phyloP scores from a whole-genome alignment of 2,888 invertebrate genomes.

The Epicampocera succincta region DNA sequence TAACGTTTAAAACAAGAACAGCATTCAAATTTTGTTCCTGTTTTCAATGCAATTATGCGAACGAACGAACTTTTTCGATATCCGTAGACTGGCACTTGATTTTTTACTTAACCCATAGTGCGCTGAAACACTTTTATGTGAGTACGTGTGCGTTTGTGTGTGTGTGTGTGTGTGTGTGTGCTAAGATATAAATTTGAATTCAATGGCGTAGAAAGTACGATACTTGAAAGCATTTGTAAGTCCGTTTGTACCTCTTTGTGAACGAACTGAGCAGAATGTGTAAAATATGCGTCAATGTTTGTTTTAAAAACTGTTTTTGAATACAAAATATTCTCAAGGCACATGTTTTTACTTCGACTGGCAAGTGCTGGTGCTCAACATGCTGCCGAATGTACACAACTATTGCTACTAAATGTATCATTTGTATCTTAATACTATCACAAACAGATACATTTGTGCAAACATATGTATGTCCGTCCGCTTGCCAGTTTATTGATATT shows the following conservation, averaged over 20 bases:
- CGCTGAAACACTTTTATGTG: not conserved
- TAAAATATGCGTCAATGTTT: constrained; percentile 65
- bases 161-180: constrained; percentile 27
- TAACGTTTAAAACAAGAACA: too few relatives aligned
- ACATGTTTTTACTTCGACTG: constrained; percentile 49
- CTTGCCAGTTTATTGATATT: constrained; percentile 15
- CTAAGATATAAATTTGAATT: constrained; percentile 34
- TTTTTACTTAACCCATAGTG: constrained; percentile 25
- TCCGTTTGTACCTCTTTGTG: constrained; percentile 41
- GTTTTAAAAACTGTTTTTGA: constrained; percentile 63
- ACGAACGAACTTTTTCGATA: too few relatives aligned
- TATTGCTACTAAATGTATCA: constrained; percentile 38
- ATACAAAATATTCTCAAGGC: constrained; percentile 66
- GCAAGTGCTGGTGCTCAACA: constrained; percentile 34
- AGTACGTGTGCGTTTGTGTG: not conserved
- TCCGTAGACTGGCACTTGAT: not conserved
- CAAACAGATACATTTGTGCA: not conserved
- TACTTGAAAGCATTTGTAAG: constrained; percentile 40
- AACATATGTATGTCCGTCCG: not conserved
- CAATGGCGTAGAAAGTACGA: constrained; percentile 28
- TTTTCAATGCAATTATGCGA: too few relatives aligned
- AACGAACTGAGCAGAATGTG: constrained; percentile 25
- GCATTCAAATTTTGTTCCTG: too few relatives aligned
- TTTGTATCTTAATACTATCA: constrained; percentile 18
- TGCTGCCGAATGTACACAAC: constrained; percentile 35